Conservation (phyloP, 2,113 vertebrate species). For the Anolis carolinensis region DNA sequence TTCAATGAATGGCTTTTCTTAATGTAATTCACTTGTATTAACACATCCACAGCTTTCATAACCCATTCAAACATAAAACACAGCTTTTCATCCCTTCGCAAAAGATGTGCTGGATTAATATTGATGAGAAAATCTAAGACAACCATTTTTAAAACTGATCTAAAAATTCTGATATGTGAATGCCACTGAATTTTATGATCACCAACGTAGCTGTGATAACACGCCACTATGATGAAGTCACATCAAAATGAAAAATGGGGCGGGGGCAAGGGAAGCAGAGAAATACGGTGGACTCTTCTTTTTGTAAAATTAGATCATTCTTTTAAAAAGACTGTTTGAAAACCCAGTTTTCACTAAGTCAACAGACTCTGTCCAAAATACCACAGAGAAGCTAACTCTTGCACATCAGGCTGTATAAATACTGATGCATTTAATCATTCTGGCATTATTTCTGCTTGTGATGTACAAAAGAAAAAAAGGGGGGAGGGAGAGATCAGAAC, state of each 20-base stretch:
- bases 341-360: background rate
- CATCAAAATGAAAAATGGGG: background rate
- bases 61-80: background rate
- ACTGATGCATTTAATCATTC: conserved; percentile 16
- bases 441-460: conserved; percentile 25
- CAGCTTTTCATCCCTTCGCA: background rate
- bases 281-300: background rate
- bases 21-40: background rate
- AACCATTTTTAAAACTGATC: background rate
- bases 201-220: too few species aligned
- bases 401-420: conserved; percentile 4
- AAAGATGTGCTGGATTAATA: background rate
- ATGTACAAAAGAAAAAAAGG: conserved; percentile 1
- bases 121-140: background rate
- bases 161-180: background rate
- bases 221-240: background rate
- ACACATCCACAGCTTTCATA: background rate
- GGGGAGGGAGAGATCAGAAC: background rate
- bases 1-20: background rate
- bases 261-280: background rate
- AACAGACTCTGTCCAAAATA: conserved; percentile 33
- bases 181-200: background rate
- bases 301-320: background rate
- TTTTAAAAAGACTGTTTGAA: background rate
- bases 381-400: background rate